phyloP scores from a whole-genome alignment of 2,888 invertebrate genomes.

The Nezara viridula region DNA sequence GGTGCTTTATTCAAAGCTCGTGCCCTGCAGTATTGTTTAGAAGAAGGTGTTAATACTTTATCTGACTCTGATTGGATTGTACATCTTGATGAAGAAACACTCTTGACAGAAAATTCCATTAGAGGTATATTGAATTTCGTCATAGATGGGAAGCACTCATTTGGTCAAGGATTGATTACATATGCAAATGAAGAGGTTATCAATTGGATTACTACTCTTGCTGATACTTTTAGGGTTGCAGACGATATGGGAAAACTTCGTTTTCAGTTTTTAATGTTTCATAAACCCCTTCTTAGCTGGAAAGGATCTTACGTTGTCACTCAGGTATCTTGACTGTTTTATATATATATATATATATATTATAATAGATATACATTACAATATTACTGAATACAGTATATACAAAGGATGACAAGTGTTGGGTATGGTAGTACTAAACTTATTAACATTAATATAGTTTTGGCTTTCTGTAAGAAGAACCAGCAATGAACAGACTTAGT shows the following conservation, averaged over 20 bases:
- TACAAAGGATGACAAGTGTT: too few species aligned
- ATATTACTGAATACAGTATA: too few species aligned
- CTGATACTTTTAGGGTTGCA: slow-evolving; percentile 95
- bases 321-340: slow-evolving; percentile 80
- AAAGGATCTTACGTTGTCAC: slow-evolving; percentile 98
- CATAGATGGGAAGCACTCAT: slow-evolving; percentile 92
- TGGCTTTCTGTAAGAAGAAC: too few species aligned
- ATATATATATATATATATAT: too few species aligned
- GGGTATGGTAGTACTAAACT: too few species aligned
- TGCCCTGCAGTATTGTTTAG: slow-evolving; percentile 95
- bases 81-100: slow-evolving; percentile 97
- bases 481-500: too few species aligned
- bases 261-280: slow-evolving; percentile 92
- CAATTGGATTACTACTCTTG: slow-evolving; percentile 96
- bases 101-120: slow-evolving; percentile 92
- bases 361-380: too few species aligned
- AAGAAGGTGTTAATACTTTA: slow-evolving; percentile 87
- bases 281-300: slow-evolving; percentile 96
- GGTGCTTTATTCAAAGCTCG: slow-evolving; percentile 95
- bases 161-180: slow-evolving; percentile 95
- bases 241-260: slow-evolving; percentile 98
- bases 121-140: slow-evolving; percentile 94
- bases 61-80: slow-evolving; percentile 95
- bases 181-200: slow-evolving; percentile 97
- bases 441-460: too few species aligned